Evolutionary conservation across 2,113 vertebrate genomes (phyloP).

Genomic region (Heterocephalus glaber): DNA sequence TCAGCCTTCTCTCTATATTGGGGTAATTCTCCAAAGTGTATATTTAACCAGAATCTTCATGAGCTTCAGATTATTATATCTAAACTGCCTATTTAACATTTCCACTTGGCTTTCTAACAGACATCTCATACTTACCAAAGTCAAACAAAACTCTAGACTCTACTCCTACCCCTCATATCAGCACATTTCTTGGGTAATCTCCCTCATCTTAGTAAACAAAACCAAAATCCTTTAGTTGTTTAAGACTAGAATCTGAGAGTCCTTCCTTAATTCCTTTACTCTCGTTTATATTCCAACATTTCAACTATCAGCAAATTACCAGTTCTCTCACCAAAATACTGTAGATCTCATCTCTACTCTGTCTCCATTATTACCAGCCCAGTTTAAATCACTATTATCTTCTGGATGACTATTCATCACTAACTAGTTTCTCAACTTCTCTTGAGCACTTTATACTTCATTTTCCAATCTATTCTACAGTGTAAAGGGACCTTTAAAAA

Average conservation of each 20-base stretch:
- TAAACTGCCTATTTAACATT: background rate
- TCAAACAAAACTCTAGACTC: background rate
- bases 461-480: background rate
- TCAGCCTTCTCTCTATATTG: background rate
- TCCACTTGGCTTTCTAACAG: constrained; percentile 31
- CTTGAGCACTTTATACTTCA: background rate
- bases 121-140: background rate
- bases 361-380: background rate
- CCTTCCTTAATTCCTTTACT: constrained; percentile 12
- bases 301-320: constrained; percentile 34
- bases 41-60: background rate
- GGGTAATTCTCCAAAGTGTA: background rate
- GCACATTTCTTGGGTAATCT: constrained; percentile 9
- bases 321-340: constrained; percentile 22
- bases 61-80: background rate
- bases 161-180: background rate
- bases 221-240: constrained; percentile 20
- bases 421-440: background rate
- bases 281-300: constrained; percentile 1
- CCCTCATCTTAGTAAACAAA: background rate
- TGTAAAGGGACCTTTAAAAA: background rate
- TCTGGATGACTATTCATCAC: background rate
- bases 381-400: background rate
- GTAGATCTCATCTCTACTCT: background rate
- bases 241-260: constrained; percentile 1